Percentiles rank a stretch among this genome's conserved stretches.
Evolutionary conservation across 2,797 vertebrate species (phyloP).

Genomic region (Lemur catta): DNA sequence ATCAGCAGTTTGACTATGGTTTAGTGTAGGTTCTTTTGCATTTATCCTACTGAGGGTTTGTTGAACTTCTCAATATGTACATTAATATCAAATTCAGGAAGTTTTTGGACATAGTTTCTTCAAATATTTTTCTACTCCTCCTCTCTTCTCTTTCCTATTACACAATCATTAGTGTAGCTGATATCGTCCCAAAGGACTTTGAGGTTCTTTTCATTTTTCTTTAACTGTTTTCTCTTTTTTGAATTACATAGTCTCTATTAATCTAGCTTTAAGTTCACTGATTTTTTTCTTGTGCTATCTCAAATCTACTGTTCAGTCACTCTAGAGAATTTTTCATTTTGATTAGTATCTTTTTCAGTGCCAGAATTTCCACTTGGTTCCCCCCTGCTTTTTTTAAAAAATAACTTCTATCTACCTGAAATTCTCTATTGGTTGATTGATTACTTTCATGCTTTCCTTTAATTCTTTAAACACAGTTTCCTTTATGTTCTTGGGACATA

Average conservation of each 20-base stretch:
- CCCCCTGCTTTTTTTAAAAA: not conserved
- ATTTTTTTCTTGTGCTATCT: not conserved
- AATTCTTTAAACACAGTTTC: conserved; percentile 14
- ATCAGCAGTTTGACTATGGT: not conserved
- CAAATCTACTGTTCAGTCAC: not conserved
- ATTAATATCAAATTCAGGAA: not conserved
- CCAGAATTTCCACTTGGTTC: not conserved
- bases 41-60: not conserved
- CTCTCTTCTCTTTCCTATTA: not conserved
- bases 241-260: not conserved
- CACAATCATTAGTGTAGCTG: not conserved
- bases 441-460: conserved; percentile 19
- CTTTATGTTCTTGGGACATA: not conserved
- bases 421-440: not conserved
- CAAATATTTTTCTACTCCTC: not conserved
- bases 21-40: not conserved
- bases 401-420: not conserved
- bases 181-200: not conserved
- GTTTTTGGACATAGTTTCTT: not conserved
- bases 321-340: not conserved
- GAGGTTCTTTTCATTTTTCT: not conserved
- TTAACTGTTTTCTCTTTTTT: conserved; percentile 1
- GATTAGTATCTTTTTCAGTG: conserved; percentile 6
- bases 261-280: not conserved
- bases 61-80: not conserved